Conservation (phyloP, 2,797 vertebrate genomes). For the Melanotaenia maccullochi region DNA sequence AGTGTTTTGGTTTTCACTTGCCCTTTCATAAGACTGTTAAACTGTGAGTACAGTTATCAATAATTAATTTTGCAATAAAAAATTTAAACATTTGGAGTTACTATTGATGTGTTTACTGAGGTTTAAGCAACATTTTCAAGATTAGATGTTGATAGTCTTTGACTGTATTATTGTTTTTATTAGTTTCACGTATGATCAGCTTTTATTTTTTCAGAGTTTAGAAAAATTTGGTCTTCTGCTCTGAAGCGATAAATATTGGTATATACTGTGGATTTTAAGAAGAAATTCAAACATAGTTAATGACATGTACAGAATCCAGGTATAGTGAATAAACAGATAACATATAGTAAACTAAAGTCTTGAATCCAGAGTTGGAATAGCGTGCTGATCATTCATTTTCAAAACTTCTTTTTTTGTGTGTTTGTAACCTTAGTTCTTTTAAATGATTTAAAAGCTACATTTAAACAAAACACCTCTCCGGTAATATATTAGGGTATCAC, state of each 20-base stretch:
- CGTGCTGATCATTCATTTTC: background rate
- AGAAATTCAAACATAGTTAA: background rate
- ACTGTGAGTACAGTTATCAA: constrained; percentile 59
- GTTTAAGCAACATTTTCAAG: background rate
- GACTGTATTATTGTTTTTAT: background rate
- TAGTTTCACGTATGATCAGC: background rate
- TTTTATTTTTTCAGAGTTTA: background rate
- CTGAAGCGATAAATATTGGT: background rate
- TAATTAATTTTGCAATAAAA: constrained; percentile 71
- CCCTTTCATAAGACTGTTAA: constrained; percentile 62
- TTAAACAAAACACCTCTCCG: no score
- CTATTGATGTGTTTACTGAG: constrained; percentile 15
- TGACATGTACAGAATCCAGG: background rate
- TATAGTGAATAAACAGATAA: background rate
- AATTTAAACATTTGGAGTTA: constrained; percentile 53
- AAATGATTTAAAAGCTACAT: no score
- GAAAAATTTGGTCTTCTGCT: background rate
- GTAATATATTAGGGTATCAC: no score
- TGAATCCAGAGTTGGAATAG: background rate
- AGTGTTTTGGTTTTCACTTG: constrained; percentile 44
- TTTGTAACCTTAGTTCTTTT: no score
- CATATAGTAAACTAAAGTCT: background rate
- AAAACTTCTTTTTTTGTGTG: no score
- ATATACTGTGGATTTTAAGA: background rate
- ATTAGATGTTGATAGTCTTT: background rate